Conservation (phyloP, 1,140 invertebrate species). For the Cotesia typhae region DNA sequence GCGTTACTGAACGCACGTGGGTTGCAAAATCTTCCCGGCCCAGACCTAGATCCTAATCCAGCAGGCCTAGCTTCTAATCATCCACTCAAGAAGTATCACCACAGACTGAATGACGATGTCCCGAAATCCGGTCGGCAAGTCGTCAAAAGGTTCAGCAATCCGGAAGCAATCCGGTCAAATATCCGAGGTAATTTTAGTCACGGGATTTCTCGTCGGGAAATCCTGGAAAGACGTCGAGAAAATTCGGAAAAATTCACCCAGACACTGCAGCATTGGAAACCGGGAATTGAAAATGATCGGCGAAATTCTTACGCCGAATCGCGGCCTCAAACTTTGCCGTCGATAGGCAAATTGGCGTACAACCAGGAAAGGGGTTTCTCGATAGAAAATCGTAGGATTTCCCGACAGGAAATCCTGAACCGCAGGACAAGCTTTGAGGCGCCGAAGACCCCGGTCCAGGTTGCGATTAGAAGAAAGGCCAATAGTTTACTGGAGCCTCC, state of each 20-base stretch:
- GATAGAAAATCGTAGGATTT: constrained; percentile 44
- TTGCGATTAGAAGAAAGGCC: constrained; percentile 34
- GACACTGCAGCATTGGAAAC: constrained; percentile 38
- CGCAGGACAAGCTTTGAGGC: constrained; percentile 50
- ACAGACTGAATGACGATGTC: constrained; percentile 2
- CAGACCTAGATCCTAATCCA: constrained; percentile 50
- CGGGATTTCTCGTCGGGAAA: constrained; percentile 28
- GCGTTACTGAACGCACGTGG: constrained; percentile 54
- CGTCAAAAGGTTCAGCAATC: constrained; percentile 24
- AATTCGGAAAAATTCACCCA: constrained; percentile 39
- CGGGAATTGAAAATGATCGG: constrained; percentile 20
- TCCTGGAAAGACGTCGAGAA: constrained; percentile 13
- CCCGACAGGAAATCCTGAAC: constrained; percentile 58
- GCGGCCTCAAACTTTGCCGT: constrained; percentile 54
- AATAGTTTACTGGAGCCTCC: constrained; percentile 32
- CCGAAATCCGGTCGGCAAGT: constrained; percentile 13
- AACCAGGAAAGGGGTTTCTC: constrained; percentile 3
- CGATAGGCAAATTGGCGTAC: constrained; percentile 41
- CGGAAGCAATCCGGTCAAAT: constrained; percentile 25
- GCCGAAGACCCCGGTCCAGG: constrained; percentile 20
- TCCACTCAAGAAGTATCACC: background rate
- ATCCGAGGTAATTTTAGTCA: background rate
- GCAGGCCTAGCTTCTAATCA: constrained; percentile 44
- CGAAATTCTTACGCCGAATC: constrained; percentile 29
- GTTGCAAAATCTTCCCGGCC: constrained; percentile 58